A percentile compares a stretch with the other conserved stretches of the same genome.
These are phyloP conservation scores for Ylistrum balloti DNA, from an alignment of 1,140 invertebrate species.

Conservation along the genomic window DNA sequence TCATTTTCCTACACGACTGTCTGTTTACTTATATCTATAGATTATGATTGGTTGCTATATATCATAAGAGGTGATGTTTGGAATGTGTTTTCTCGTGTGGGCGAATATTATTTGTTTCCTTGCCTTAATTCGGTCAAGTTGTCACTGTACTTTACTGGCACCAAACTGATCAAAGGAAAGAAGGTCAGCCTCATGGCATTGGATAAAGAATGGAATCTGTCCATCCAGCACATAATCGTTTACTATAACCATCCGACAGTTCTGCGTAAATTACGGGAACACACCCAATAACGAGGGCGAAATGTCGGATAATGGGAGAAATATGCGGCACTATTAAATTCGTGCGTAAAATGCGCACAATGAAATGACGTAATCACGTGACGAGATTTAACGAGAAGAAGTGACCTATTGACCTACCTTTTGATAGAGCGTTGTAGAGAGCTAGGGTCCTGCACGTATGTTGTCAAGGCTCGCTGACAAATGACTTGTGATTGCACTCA, in stretches of 20 bases:
- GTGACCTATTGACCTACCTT: not conserved
- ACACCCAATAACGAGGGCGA: not conserved
- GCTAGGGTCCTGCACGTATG: constrained; percentile 4
- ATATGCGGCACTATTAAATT: not conserved
- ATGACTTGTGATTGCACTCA: not conserved
- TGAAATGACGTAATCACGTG: not conserved
- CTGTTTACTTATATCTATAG: too few relatives aligned
- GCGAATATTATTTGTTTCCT: too few relatives aligned
- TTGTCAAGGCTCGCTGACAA: not conserved
- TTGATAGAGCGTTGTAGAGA: not conserved
- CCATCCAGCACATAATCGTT: not conserved
- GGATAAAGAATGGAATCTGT: constrained; percentile 27
- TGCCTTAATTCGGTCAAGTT: too few relatives aligned
- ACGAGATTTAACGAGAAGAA: constrained; percentile 6
- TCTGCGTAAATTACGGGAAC: not conserved
- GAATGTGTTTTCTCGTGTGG: too few relatives aligned
- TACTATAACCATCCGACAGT: not conserved
- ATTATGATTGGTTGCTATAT: too few relatives aligned
- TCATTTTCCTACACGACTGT: too few relatives aligned
- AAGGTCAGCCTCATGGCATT: not conserved
- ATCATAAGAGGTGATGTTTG: too few relatives aligned
- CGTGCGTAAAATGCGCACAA: not conserved
- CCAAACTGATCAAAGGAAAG: too few relatives aligned
- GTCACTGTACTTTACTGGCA: too few relatives aligned
- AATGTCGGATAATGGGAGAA: not conserved